These are phyloP conservation scores for Lycaena phlaeas DNA, from an alignment of 2,888 invertebrate genomes.

Conservation along the genomic window DNA sequence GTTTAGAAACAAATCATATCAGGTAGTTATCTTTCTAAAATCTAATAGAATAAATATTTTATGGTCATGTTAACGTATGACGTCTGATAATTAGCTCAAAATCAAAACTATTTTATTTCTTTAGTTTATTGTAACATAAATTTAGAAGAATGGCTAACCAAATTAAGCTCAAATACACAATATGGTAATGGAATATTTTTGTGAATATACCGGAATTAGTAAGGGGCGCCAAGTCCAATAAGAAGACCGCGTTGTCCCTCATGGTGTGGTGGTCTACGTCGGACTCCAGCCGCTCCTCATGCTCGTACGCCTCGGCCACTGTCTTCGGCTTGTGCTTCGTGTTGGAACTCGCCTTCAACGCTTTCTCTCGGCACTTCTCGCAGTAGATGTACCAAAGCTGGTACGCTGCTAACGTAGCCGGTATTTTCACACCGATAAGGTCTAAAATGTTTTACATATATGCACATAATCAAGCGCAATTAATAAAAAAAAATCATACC, in stretches of 20 bases:
- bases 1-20: background rate
- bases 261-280: conserved; percentile 77
- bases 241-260: conserved; percentile 94
- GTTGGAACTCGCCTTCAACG: conserved; percentile 46
- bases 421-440: conserved; percentile 26
- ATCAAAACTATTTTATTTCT: too few species aligned
- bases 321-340: conserved; percentile 35
- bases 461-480: conserved; percentile 6
- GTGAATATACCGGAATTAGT: conserved; percentile 65
- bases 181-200: too few species aligned
- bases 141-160: too few species aligned
- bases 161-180: background rate
- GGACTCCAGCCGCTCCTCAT: conserved; percentile 21
- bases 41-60: too few species aligned
- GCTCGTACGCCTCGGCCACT: conserved; percentile 31
- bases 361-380: conserved; percentile 90
- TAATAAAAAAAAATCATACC: conserved; percentile 9
- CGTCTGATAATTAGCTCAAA: too few species aligned
- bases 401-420: conserved; percentile 49
- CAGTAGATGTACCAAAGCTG: conserved; percentile 95
- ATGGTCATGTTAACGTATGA: too few species aligned
- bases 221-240: conserved; percentile 90
- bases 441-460: conserved; percentile 16
- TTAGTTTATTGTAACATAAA: too few species aligned
- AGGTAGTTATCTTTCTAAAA: too few species aligned